Conservation (phyloP, 2,888 invertebrate species). For the Cactoblastis cactorum region DNA sequence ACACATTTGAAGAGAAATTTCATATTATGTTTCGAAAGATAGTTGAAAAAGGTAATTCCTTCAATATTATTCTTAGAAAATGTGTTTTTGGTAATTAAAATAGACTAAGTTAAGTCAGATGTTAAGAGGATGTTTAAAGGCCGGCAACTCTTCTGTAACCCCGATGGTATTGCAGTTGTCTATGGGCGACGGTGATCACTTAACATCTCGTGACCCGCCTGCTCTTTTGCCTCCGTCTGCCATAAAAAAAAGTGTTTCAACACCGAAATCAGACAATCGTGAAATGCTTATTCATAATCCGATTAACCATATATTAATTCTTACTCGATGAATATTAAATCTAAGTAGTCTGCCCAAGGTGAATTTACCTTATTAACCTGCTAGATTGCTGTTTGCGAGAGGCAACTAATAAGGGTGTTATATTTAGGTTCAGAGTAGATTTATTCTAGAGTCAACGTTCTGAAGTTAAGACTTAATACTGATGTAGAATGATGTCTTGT, state of each 20-base stretch:
- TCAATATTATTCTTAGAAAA: too few species aligned
- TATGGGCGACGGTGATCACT: too few species aligned
- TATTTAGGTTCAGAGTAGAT: not conserved
- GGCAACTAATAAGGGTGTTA: constrained; percentile 7
- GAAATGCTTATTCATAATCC: not conserved
- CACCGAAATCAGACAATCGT: not conserved
- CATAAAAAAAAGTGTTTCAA: too few species aligned
- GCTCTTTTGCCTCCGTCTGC: too few species aligned
- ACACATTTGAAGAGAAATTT: not conserved
- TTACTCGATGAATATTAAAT: not conserved
- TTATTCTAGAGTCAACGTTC: not conserved
- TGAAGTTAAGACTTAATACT: not conserved
- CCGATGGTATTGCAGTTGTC: too few species aligned
- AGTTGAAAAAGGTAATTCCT: too few species aligned
- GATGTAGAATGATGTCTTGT: not conserved
- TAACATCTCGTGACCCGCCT: too few species aligned
- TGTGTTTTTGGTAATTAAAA: not conserved
- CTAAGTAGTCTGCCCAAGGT: not conserved
- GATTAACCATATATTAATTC: not conserved
- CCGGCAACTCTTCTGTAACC: too few species aligned
- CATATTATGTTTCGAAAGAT: too few species aligned
- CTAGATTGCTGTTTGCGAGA: constrained; percentile 3
- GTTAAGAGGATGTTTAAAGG: too few species aligned
- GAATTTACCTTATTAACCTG: constrained; percentile 6
- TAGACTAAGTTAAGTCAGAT: too few species aligned